Evolutionary conservation across 2,113 vertebrate species (phyloP).

Genomic region (Sorex araneus): DNA sequence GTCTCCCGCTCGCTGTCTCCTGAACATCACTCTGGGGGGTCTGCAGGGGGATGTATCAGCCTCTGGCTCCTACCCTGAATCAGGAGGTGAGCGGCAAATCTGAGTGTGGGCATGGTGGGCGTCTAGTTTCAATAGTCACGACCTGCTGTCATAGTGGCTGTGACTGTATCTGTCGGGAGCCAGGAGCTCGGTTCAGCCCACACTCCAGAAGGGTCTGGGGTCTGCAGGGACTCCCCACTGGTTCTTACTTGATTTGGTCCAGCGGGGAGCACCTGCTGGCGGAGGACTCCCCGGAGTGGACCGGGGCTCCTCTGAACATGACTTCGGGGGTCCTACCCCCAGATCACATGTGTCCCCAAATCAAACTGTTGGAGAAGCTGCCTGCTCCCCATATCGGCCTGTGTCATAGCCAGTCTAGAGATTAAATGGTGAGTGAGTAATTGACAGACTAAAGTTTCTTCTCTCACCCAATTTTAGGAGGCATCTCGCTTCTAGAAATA

Average conservation of each 20-base stretch:
- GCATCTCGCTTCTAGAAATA: constrained; percentile 65
- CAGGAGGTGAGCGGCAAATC: neutral
- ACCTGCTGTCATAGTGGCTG: neutral
- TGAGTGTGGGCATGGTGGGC: neutral
- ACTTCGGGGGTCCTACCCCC: too few species aligned
- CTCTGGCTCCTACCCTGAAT: neutral
- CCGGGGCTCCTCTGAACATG: too few species aligned
- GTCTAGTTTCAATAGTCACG: neutral
- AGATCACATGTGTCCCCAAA: too few species aligned
- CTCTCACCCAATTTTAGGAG: constrained; percentile 54
- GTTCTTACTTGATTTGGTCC: neutral
- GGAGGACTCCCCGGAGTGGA: too few species aligned
- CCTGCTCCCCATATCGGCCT: neutral
- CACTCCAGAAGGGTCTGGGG: neutral
- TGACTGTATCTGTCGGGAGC: neutral
- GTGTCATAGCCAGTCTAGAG: constrained; percentile 39
- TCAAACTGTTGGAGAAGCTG: neutral
- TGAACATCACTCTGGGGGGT: neutral
- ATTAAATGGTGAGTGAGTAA: constrained; percentile 66
- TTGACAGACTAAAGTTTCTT: constrained; percentile 44
- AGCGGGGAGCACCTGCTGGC: neutral
- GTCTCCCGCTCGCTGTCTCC: neutral
- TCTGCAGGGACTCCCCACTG: neutral
- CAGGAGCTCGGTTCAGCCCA: neutral
- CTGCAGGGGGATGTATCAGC: neutral